A percentile compares a stretch with the other conserved stretches of the same genome.
phyloP scores from a whole-genome alignment of 2,113 vertebrate genomes.

The Gila orcuttii region DNA sequence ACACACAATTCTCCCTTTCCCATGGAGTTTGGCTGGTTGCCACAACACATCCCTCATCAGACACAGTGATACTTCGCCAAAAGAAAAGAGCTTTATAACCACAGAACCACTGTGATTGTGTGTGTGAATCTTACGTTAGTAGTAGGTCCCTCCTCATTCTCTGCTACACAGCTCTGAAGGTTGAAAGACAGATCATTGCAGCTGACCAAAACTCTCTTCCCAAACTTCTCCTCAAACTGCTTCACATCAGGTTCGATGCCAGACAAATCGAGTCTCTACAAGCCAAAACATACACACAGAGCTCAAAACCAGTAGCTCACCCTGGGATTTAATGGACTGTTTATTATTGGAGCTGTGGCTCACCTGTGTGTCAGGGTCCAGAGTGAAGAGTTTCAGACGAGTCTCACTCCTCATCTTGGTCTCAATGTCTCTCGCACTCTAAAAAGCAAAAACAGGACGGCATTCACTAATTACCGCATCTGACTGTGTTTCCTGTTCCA shows the following conservation, averaged over 20 bases:
- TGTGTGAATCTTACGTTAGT: constrained; percentile 84
- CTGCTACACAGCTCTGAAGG: constrained; percentile 91
- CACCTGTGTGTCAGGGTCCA: constrained; percentile 98
- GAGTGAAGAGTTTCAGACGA: constrained; percentile 89
- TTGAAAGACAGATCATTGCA: constrained; percentile 94
- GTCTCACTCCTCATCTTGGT: constrained; percentile 90
- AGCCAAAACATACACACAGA: constrained; percentile 54
- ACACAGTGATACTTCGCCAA: background rate
- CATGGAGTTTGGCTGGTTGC: background rate
- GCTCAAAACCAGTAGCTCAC: constrained; percentile 7
- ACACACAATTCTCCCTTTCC: constrained; percentile 1
- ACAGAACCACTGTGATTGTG: background rate
- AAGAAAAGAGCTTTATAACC: background rate
- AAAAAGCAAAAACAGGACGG: constrained; percentile 47
- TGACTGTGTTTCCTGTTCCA: constrained; percentile 3
- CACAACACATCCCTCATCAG: constrained; percentile 2
- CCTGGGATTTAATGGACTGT: background rate
- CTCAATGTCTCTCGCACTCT: constrained; percentile 91
- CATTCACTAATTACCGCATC: background rate
- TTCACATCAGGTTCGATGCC: constrained; percentile 89
- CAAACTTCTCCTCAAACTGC: constrained; percentile 96
- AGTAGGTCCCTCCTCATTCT: constrained; percentile 91
- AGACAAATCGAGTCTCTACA: constrained; percentile 93
- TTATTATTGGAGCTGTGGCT: constrained; percentile 20
- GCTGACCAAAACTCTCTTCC: constrained; percentile 90